Evolutionary conservation across 2,888 invertebrate genomes (phyloP), one percentile per base, ranked within the genome.

Genomic region (Hemaris fuciformis): DNA sequence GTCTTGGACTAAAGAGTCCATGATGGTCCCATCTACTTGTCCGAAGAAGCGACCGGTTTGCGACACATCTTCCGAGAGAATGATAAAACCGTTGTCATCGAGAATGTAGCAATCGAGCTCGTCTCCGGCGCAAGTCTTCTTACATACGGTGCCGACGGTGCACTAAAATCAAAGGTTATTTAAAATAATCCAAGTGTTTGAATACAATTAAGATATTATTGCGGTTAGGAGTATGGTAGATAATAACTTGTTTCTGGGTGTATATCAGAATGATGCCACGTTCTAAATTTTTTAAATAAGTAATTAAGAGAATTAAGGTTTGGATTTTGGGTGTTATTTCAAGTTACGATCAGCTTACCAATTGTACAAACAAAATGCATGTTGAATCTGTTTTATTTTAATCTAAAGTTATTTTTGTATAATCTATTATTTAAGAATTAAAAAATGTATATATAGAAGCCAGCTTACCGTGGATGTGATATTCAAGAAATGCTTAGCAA

Each of bases 31-130:
- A 83, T 98, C 98, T 45, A 98, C 96, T 87, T 98, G 97, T 0
- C 98, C 99, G 78, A 98, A 98, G 88, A 99, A 99, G 77, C 96
- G 94, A 0, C 98, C 98, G 1, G 97, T 97, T 76, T 98, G 97
- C 45, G 96, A 95, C 34, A 94, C 93, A 70, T 96, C 96, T 85
- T 98, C 98, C 0, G 98, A 98, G 42, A 98, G 95, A 60, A 99
- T 96, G 59, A 99, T 96, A 84, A 98, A 99, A 13, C 98, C 99
- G 83, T 98, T 98, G 87, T 98, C 98, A 81, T 99, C 99, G 62
- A 99, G 91, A 38, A 99, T 96, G 81, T 98, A 99, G 84, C 99
- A 99, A 81, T 98, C 98, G 25, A 98, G 89, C 72, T 97, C 97
- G 68, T 96, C 96, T 8, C 97, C 97, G 15, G 96, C 97, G 77